Conservation (phyloP, 1,140 invertebrate genomes). For the Alviniconcha marisindica region DNA sequence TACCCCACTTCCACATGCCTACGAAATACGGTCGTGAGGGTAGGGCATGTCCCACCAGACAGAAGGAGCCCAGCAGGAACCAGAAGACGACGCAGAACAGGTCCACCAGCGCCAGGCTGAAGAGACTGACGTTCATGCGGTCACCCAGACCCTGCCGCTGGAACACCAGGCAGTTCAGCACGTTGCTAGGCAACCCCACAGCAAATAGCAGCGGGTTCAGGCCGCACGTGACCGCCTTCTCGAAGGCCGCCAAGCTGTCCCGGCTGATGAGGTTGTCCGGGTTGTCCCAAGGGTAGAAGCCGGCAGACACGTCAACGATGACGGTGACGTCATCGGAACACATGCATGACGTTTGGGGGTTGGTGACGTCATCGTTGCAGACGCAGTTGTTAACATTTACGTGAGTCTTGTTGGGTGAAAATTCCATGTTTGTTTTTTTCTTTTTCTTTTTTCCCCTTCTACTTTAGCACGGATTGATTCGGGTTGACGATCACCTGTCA, state of each 20-base stretch:
- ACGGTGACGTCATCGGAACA: background rate
- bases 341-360: no score
- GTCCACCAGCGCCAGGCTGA: slow-evolving; percentile 12
- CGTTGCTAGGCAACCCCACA: background rate
- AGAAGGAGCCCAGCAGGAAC: slow-evolving; percentile 18
- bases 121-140: slow-evolving; percentile 13
- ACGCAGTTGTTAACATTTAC: no score
- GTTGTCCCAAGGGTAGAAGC: background rate
- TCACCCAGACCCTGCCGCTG: background rate
- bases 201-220: slow-evolving; percentile 6
- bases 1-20: background rate
- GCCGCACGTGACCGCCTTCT: slow-evolving; percentile 6
- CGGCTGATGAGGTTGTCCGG: background rate
- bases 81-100: background rate
- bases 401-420: no score
- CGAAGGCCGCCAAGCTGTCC: background rate
- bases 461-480: no score
- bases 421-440: no score
- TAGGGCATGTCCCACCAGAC: background rate
- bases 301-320: background rate
- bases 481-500: no score
- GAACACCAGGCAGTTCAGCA: background rate
- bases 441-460: no score
- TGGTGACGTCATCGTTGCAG: no score
- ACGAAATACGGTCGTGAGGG: background rate